Evolutionary conservation across 1,140 invertebrate species (phyloP).

Genomic region (Campoletis sonorensis): DNA sequence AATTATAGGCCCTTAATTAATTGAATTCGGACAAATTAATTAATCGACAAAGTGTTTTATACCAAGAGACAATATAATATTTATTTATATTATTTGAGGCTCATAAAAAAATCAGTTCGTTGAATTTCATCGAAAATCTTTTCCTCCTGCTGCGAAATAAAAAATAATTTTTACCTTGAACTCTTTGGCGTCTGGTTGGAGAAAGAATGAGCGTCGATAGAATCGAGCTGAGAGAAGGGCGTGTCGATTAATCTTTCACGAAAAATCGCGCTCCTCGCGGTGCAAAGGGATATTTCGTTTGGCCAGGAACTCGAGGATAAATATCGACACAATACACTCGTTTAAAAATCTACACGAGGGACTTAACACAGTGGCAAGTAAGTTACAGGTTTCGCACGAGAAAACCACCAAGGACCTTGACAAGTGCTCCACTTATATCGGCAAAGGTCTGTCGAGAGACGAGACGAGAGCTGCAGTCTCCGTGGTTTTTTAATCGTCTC

Average conservation of each 20-base stretch:
- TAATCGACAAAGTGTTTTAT: no score
- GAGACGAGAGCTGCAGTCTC: background rate
- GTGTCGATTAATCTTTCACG: slow-evolving; percentile 3
- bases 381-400: slow-evolving; percentile 6
- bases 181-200: background rate
- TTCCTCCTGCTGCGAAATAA: background rate
- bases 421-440: slow-evolving; percentile 7
- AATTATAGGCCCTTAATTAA: no score
- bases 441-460: slow-evolving; percentile 10
- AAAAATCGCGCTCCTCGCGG: background rate
- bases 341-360: no score
- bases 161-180: background rate
- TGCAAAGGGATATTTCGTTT: background rate
- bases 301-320: no score
- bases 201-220: background rate
- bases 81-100: background rate
- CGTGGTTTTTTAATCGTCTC: background rate
- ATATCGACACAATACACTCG: no score
- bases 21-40: no score
- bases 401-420: slow-evolving; percentile 5
- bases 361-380: background rate
- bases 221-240: background rate
- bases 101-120: background rate
- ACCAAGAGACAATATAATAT: no score
- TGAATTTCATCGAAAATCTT: background rate